Evolutionary conservation across 2,888 invertebrate species (phyloP).

Genomic region (Aspidiotus destructor): DNA sequence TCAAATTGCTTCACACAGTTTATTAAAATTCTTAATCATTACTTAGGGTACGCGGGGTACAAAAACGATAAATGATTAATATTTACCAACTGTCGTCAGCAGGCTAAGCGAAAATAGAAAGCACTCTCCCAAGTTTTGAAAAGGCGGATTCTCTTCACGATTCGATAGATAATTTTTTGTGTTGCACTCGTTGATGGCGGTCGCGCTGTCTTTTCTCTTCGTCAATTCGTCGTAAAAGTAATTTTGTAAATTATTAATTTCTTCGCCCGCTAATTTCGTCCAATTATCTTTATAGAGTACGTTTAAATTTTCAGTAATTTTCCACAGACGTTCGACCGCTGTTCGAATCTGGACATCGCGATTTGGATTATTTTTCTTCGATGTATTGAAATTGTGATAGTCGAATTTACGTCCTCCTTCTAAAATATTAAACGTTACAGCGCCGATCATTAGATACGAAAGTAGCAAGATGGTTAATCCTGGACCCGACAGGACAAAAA

Average conservation of each 20-base stretch:
- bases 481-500: conserved; percentile 59
- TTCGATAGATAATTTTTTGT: conserved; percentile 44
- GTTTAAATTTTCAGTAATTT: conserved; percentile 76
- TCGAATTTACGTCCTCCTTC: conserved; percentile 51
- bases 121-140: conserved; percentile 86
- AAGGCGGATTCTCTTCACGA: conserved; percentile 45
- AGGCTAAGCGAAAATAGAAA: conserved; percentile 87
- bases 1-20: too few relatives aligned
- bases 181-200: conserved; percentile 14
- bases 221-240: conserved; percentile 39
- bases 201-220: conserved; percentile 15
- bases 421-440: conserved; percentile 77
- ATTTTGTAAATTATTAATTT: conserved; percentile 75
- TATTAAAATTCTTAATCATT: too few relatives aligned
- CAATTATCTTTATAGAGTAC: conserved; percentile 85
- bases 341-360: conserved; percentile 37
- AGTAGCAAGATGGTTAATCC: conserved; percentile 77
- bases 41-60: background rate
- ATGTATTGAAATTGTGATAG: conserved; percentile 8
- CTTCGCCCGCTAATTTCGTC: conserved; percentile 77
- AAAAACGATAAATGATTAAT: conserved; percentile 5
- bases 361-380: conserved; percentile 2
- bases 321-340: conserved; percentile 74
- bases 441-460: conserved; percentile 83
- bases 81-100: conserved; percentile 87